Base-by-base conservation (phyloP, 2,797 vertebrate genomes). In the Aeoliscus strigatus region DNA sequence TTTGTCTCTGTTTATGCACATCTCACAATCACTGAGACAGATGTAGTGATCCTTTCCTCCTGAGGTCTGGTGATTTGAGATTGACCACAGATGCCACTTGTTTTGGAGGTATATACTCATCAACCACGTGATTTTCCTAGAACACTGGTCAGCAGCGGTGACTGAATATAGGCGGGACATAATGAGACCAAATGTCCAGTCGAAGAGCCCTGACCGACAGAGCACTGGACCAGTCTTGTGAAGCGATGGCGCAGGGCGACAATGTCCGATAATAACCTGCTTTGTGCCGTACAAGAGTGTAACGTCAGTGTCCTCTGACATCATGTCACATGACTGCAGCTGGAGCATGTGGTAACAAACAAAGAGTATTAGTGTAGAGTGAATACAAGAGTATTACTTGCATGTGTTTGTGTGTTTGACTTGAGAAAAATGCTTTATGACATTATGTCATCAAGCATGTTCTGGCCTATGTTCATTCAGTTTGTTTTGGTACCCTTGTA, bases 281-380 rank as follows among this genome's bases (percentile, higher is more conserved):
- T 81, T 80, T 80, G 77, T 83, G 49, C 56, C 54, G 30, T 55
- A 49, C 43, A 14, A 4, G 35, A 38, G 35, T 42, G 32, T 57
- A 67, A 67, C 67, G 66, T 66, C 72, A 80, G 70, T 63, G 37
- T 77, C 61, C 54, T 64, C 65, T 78, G 78, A 82, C 70, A 69
- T 71, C 68, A 76, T 67, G 66, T 75, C 82, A 82, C 80, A 74
- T 82, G 81, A 75, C 46, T 10, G 1, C 47, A 39, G 57, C 35
- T 41, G 38, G 37, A 60, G 52, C 50, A 54, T 75, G 70, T 66
- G 39, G 41, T 69, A 48, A 49, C 28, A 41, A 73, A 73, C 65
- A 73, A 69, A 73, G 66, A 47, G 27, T 1, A 9, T 39, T 46
- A 27, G 27, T 9, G 27, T 10, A 11, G 9, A 11, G 14, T 8